Percentiles rank a stretch among this genome's conserved stretches.
Evolutionary conservation across 2,797 vertebrate genomes (phyloP).

Genomic region (Spheniscus humboldti): DNA sequence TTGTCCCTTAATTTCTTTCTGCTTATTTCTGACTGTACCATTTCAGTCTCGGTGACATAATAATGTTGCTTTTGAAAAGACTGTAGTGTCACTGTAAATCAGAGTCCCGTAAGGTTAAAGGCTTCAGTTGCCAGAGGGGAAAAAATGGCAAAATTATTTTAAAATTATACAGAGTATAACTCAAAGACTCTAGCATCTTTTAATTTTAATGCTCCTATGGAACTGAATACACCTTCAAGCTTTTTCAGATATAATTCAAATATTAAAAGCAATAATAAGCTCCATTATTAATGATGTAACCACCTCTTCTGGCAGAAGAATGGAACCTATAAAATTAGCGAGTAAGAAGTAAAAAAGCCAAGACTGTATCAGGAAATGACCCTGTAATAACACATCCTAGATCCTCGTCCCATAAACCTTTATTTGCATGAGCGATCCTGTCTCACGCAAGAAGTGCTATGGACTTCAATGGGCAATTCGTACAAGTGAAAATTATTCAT

Average conservation of each 20-base stretch:
- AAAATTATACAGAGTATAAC: slow-evolving; percentile 38
- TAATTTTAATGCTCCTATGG: slow-evolving; percentile 33
- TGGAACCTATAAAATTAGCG: slow-evolving; percentile 2
- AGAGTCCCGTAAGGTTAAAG: not conserved
- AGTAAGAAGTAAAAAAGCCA: slow-evolving; percentile 24
- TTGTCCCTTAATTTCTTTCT: slow-evolving; percentile 20
- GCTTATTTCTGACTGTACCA: slow-evolving; percentile 17
- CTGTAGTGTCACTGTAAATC: slow-evolving; percentile 31
- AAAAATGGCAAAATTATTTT: slow-evolving; percentile 51
- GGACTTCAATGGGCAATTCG: not conserved
- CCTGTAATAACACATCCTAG: not conserved
- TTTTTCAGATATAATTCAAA: slow-evolving; percentile 48
- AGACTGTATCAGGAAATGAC: not conserved
- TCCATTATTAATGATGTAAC: slow-evolving; percentile 41
- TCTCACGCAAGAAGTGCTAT: slow-evolving; percentile 1
- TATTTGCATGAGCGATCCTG: slow-evolving; percentile 30
- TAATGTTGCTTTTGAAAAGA: slow-evolving; percentile 48
- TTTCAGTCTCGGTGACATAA: slow-evolving; percentile 20
- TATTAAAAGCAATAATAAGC: slow-evolving; percentile 53
- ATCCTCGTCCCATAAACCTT: not conserved
- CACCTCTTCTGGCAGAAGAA: slow-evolving; percentile 7
- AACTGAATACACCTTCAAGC: slow-evolving; percentile 23
- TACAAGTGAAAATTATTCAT: slow-evolving; percentile 45
- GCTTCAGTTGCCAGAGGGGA: not conserved
- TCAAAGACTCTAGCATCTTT: slow-evolving; percentile 32